Conservation (phyloP, 2,113 vertebrate species). For the Columba janthina region DNA sequence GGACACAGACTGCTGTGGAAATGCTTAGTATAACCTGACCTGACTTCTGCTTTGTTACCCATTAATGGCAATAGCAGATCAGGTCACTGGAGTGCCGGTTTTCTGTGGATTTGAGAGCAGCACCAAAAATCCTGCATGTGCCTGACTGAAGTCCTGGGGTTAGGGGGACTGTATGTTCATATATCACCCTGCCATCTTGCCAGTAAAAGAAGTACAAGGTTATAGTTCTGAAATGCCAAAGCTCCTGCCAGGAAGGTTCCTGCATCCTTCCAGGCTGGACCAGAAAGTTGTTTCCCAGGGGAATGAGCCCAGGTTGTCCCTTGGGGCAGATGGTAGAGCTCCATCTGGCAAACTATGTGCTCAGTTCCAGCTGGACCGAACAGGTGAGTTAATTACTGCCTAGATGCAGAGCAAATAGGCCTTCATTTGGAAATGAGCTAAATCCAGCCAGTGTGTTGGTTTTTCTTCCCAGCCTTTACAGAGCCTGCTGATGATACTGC, state of each 20-base stretch:
- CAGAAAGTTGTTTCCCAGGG: too few relatives aligned
- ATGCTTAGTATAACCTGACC: not conserved
- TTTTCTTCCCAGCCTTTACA: not conserved
- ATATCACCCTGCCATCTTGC: not conserved
- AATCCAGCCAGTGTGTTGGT: not conserved
- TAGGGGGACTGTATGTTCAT: not conserved
- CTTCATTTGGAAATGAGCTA: not conserved
- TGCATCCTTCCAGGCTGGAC: too few relatives aligned
- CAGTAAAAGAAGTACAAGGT: too few relatives aligned
- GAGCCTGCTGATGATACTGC: not conserved
- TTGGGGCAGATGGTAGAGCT: too few relatives aligned
- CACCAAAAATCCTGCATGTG: not conserved
- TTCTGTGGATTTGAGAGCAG: not conserved
- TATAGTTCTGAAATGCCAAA: too few relatives aligned
- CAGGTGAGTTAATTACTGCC: too few relatives aligned
- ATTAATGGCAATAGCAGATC: accelerated
- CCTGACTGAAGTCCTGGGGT: not conserved
- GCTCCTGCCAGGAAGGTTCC: too few relatives aligned
- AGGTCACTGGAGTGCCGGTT: not conserved
- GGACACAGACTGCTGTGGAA: not conserved
- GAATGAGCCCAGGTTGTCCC: too few relatives aligned
- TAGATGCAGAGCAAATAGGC: not conserved
- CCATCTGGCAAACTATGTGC: too few relatives aligned
- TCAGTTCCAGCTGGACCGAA: too few relatives aligned
- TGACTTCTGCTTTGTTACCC: not conserved